A percentile compares a stretch with the other conserved stretches of the same genome.
These are phyloP conservation scores for Malurus cyaneus DNA, from an alignment of 2,113 vertebrate genomes.

Conservation along the genomic window DNA sequence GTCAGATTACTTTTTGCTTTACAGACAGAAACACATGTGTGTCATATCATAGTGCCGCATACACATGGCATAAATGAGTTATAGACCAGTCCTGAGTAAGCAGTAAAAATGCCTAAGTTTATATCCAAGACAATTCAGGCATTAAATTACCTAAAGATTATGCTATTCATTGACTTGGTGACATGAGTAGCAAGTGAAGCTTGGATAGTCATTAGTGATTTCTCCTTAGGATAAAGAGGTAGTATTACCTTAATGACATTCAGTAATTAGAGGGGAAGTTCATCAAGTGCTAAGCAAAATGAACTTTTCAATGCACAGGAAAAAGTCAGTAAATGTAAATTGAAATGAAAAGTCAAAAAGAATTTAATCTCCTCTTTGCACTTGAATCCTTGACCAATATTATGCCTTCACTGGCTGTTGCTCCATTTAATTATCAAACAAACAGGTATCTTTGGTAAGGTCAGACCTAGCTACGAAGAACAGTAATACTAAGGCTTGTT, in stretches of 20 bases:
- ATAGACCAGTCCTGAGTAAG: neutral
- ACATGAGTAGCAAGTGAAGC: neutral
- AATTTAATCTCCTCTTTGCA: neutral
- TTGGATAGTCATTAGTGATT: neutral
- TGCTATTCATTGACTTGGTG: neutral
- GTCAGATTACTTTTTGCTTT: conserved; percentile 25
- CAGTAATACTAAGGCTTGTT: neutral
- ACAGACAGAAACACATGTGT: conserved; percentile 15
- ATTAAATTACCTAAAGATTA: conserved; percentile 46
- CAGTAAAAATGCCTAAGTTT: neutral
- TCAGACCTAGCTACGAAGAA: neutral
- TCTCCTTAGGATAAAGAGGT: neutral
- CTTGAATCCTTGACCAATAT: neutral
- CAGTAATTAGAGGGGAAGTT: conserved; percentile 3
- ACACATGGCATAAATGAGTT: neutral
- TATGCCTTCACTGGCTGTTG: neutral
- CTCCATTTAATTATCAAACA: neutral
- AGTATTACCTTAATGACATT: neutral
- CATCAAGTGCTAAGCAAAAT: neutral
- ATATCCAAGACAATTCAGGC: neutral
- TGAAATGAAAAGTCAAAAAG: neutral
- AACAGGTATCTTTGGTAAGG: neutral
- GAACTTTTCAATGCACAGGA: neutral
- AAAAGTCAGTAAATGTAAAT: neutral
- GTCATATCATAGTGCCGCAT: neutral